Evolutionary conservation across 2,113 vertebrate species (phyloP), one percentile per base, ranked within the genome.

Genomic region (Barnardius zonarius): DNA sequence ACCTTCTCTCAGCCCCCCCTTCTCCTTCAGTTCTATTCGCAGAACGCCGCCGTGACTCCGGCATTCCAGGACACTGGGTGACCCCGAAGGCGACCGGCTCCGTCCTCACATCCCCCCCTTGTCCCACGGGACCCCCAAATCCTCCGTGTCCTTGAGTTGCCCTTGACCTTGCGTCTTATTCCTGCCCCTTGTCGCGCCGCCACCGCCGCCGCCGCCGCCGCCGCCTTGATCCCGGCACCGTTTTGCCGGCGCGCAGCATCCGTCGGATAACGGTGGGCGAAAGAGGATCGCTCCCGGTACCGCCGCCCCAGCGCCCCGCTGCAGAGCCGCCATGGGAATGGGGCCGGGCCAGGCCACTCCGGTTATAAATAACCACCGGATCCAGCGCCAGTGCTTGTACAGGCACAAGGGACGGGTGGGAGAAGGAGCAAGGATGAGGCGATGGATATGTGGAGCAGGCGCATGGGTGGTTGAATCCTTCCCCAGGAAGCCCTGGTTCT

Each of bases 251-350:
- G 31, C 80, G 66, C 88, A 23, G n/a, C 39, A 44, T 48, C 73
- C 1, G 63, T 72, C n/a, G 41, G 89, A 77, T 95, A 33, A 83
- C 16, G 66, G 48, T 22, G 66, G 92, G 70, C 18, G 37, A 86
- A 96, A 92, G 93, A 93, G 95, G 91, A 93, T 95, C 81, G 85
- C 3, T 46, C 44, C 92, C 87, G 46, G 77, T 96, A 92, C 89
- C 66, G 74, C 87, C 44, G 18, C 54, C 54, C 54, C 55, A 59
- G 55, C 57, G 33, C 55, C 55, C 33, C 33, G 33, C 55, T n/a
- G 55, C 57, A 59, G 57, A 59, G 33, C 57, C 20, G 6, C 33
- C 57, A n/a, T 5, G 55, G 55, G 57, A 59, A 59, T 10, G 33
- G 57, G 6, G 57, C 33, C 57, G 20, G 33, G 57, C 57, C 57